Evolutionary conservation across 2,888 invertebrate genomes (phyloP).

Genomic region (Craniophora ligustri): DNA sequence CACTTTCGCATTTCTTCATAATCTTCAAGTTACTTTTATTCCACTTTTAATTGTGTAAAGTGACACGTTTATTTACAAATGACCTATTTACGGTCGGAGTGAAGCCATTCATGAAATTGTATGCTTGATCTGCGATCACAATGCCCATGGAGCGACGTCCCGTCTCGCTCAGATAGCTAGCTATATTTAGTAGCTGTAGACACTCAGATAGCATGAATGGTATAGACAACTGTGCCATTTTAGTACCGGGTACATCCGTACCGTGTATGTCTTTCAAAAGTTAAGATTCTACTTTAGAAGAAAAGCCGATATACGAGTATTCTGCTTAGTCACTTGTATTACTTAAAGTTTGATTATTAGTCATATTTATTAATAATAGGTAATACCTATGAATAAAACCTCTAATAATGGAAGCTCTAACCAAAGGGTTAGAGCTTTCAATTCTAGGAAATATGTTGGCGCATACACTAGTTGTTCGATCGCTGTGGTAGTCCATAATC

Average conservation of each 20-base stretch:
- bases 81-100: conserved; percentile 38
- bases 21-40: conserved; percentile 17
- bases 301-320: no score
- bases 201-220: conserved; percentile 39
- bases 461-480: conserved; percentile 57
- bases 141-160: conserved; percentile 32
- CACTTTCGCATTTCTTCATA: no score
- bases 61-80: conserved; percentile 39
- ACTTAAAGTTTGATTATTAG: no score
- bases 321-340: no score
- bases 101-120: conserved; percentile 51
- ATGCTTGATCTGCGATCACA: conserved; percentile 49
- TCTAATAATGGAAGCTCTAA: no score
- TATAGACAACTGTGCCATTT: conserved; percentile 21
- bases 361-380: no score
- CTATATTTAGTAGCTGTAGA: conserved; percentile 36
- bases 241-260: no score
- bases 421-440: conserved; percentile 53
- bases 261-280: no score
- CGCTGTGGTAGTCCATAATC: conserved; percentile 65
- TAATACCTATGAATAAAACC: no score
- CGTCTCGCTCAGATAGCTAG: conserved; percentile 45
- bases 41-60: conserved; percentile 32
- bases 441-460: conserved; percentile 57
- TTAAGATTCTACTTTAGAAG: no score